phyloP scores from a whole-genome alignment of 1,140 invertebrate species.

The Zaprionus ornatus region DNA sequence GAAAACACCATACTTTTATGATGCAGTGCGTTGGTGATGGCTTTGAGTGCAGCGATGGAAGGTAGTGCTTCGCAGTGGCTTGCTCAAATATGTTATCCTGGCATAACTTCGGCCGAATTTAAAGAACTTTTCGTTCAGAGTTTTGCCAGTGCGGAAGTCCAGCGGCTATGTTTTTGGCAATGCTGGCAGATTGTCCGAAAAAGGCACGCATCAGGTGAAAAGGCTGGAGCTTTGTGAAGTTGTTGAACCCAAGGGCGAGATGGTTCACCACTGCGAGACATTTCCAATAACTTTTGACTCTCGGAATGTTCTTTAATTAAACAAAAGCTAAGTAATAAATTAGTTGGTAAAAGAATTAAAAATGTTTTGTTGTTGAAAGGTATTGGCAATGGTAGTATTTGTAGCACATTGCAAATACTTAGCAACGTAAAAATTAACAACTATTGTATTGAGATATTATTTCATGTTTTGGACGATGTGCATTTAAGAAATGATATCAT shows the following conservation, averaged over 20 bases:
- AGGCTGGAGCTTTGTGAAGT: too few relatives aligned
- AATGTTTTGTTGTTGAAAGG: neutral
- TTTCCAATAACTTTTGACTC: conserved; percentile 16
- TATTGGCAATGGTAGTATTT: conserved; percentile 1
- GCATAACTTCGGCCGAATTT: conserved; percentile 15
- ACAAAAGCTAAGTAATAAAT: neutral
- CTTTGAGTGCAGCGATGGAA: conserved; percentile 21
- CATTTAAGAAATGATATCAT: neutral
- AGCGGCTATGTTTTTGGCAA: too few relatives aligned
- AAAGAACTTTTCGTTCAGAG: conserved; percentile 2
- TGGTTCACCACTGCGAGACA: neutral
- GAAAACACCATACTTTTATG: too few relatives aligned
- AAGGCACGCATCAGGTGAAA: too few relatives aligned
- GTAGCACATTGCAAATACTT: neutral
- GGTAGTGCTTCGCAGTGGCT: conserved; percentile 34
- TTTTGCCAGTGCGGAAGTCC: too few relatives aligned
- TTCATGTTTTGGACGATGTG: neutral
- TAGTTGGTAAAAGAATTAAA: conserved; percentile 4
- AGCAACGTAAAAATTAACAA: neutral
- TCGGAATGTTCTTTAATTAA: conserved; percentile 1
- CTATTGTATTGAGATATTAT: neutral
- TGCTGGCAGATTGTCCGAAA: too few relatives aligned
- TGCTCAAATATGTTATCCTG: conserved; percentile 19
- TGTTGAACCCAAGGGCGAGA: too few relatives aligned
- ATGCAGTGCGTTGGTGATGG: conserved; percentile 12